phyloP scores from a whole-genome alignment of 2,797 vertebrate species.

The Amblyraja radiata region DNA sequence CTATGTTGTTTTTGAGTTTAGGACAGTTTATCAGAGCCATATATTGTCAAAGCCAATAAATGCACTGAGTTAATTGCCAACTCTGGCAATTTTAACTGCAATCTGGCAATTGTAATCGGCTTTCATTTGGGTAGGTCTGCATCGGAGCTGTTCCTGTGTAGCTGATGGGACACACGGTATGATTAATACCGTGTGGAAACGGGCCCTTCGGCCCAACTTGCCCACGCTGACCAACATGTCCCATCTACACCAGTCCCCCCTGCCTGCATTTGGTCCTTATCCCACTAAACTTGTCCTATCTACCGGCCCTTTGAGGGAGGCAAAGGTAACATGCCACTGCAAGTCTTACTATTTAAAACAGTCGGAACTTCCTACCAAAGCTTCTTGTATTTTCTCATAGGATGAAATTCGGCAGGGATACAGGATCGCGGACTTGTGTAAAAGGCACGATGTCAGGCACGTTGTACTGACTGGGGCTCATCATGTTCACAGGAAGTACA shows the following conservation, averaged over 20 bases:
- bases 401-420: slow-evolving; percentile 39
- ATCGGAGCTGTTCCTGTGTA: neutral
- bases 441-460: slow-evolving; percentile 20
- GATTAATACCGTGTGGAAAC: too few relatives aligned
- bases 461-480: slow-evolving; percentile 37
- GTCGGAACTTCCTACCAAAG: neutral
- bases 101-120: neutral
- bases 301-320: neutral
- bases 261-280: too few relatives aligned
- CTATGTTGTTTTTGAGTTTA: neutral
- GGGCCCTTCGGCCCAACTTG: too few relatives aligned
- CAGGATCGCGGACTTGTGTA: slow-evolving; percentile 36
- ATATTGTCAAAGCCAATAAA: neutral
- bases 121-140: neutral
- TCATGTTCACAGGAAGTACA: slow-evolving; percentile 40
- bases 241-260: too few relatives aligned
- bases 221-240: too few relatives aligned
- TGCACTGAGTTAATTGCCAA: neutral
- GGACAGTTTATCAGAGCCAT: neutral
- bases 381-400: neutral
- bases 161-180: neutral
- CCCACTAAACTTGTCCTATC: too few relatives aligned
- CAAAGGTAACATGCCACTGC: neutral
- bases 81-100: neutral
- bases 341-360: neutral